Evolutionary conservation across 2,797 vertebrate species (phyloP).

Genomic region (Erpetoichthys calabaricus): DNA sequence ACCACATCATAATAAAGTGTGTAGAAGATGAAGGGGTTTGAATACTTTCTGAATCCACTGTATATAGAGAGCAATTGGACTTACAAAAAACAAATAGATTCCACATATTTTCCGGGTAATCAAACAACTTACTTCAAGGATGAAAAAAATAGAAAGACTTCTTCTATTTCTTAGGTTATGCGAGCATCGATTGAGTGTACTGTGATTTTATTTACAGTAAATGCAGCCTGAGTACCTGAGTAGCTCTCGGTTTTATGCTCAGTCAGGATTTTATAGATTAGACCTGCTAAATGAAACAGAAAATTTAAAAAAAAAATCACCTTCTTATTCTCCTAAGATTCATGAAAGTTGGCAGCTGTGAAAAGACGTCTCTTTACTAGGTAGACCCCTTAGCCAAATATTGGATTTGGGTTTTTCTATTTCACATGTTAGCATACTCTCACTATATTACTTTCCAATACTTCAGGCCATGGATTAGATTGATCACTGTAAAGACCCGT

Average conservation of each 20-base stretch:
- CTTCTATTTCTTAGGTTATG: slow-evolving; percentile 1
- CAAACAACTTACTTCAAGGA: no score
- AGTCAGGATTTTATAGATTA: slow-evolving; percentile 11
- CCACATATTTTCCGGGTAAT: no score
- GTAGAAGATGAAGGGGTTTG: no score
- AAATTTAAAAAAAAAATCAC: slow-evolving; percentile 3
- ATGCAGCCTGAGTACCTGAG: slow-evolving; percentile 1
- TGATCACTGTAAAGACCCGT: no score
- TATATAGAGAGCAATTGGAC: no score
- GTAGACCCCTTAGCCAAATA: slow-evolving; percentile 6
- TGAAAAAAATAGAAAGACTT: no score
- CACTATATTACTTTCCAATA: slow-evolving; percentile 3
- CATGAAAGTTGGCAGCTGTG: slow-evolving; percentile 5
- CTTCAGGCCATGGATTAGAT: no score
- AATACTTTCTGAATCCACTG: no score
- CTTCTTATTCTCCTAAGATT: slow-evolving; percentile 4
- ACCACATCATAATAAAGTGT: no score
- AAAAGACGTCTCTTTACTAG: slow-evolving; percentile 9
- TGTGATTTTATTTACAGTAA: slow-evolving; percentile 7
- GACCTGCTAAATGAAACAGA: slow-evolving; percentile 8
- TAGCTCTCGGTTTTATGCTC: slow-evolving; percentile 5
- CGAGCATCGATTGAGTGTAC: slow-evolving; percentile 1
- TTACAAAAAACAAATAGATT: no score
- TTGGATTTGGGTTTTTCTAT: slow-evolving; percentile 15
- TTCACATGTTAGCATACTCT: slow-evolving; percentile 13